A percentile compares a stretch with the other conserved stretches of the same genome.
Conservation (phyloP, 2,888 invertebrate genomes). For the Scelioninae gen. 1 region DNA sequence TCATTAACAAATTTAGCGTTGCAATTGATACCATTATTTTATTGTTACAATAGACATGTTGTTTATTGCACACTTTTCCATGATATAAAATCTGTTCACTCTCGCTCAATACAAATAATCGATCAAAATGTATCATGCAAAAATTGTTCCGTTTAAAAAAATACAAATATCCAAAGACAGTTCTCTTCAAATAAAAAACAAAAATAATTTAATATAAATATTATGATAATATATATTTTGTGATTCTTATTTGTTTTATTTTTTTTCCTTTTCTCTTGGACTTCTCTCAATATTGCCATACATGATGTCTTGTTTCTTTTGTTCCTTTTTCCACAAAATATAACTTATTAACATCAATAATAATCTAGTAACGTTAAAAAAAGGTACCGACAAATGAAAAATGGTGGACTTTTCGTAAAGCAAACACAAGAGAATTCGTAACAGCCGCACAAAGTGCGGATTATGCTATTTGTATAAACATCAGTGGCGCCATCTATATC, state of each 20-base stretch:
- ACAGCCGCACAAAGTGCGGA: no score
- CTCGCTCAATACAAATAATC: constrained; percentile 79
- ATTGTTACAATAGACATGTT: constrained; percentile 81
- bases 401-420: no score
- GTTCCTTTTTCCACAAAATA: no score
- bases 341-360: no score
- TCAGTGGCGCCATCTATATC: no score
- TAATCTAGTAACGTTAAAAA: no score
- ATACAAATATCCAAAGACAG: constrained; percentile 78
- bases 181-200: constrained; percentile 74
- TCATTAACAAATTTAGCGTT: constrained; percentile 80
- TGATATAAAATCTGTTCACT: constrained; percentile 81
- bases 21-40: constrained; percentile 80
- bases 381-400: no score
- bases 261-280: constrained; percentile 71
- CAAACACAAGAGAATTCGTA: no score
- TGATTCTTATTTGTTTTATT: constrained; percentile 65
- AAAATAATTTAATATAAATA: constrained; percentile 83
- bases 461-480: no score
- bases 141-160: constrained; percentile 76
- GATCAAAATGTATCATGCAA: constrained; percentile 75
- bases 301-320: no score
- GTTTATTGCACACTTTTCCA: constrained; percentile 82
- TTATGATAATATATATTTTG: constrained; percentile 77
- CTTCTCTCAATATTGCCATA: constrained; percentile 75